Evolutionary conservation across 2,797 vertebrate genomes (phyloP).

Genomic region (Sphaeramia orbicularis): DNA sequence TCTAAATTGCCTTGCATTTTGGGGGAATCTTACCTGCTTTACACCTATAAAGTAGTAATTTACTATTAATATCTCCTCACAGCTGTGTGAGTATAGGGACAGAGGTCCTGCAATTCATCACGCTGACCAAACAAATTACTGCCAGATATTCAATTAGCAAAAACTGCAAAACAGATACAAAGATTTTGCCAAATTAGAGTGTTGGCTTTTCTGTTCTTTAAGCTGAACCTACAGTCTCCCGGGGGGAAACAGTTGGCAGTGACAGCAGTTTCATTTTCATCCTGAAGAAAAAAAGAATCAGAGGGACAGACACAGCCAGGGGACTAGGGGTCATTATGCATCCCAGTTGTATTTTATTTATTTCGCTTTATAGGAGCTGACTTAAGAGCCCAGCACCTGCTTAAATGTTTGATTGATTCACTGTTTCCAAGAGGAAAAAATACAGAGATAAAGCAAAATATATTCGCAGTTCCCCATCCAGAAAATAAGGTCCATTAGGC

Average conservation of each 20-base stretch:
- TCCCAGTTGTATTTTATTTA: slow-evolving; percentile 76
- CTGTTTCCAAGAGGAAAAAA: slow-evolving; percentile 70
- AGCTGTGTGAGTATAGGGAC: slow-evolving; percentile 46
- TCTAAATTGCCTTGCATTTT: background rate
- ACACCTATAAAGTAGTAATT: background rate
- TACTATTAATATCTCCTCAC: slow-evolving; percentile 15
- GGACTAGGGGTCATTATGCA: slow-evolving; percentile 71
- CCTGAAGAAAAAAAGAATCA: slow-evolving; percentile 48
- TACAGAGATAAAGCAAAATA: slow-evolving; percentile 82
- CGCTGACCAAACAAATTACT: slow-evolving; percentile 66
- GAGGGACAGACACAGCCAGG: slow-evolving; percentile 54
- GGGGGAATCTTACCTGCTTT: background rate
- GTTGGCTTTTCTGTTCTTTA: slow-evolving; percentile 52
- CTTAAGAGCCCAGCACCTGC: slow-evolving; percentile 65
- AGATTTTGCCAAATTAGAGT: slow-evolving; percentile 70
- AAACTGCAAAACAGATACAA: slow-evolving; percentile 63
- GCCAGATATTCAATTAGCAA: slow-evolving; percentile 65
- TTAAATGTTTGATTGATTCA: slow-evolving; percentile 83
- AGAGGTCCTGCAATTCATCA: slow-evolving; percentile 46
- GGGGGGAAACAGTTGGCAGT: slow-evolving; percentile 55
- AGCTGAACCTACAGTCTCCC: slow-evolving; percentile 50
- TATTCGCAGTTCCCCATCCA: slow-evolving; percentile 85
- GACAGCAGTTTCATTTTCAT: slow-evolving; percentile 65
- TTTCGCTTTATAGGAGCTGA: slow-evolving; percentile 71
- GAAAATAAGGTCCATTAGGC: slow-evolving; percentile 86